Percentiles rank a stretch among this genome's conserved stretches.
These are phyloP conservation scores for Tortrix viridana DNA, from an alignment of 2,888 invertebrate genomes.

Conservation along the genomic window DNA sequence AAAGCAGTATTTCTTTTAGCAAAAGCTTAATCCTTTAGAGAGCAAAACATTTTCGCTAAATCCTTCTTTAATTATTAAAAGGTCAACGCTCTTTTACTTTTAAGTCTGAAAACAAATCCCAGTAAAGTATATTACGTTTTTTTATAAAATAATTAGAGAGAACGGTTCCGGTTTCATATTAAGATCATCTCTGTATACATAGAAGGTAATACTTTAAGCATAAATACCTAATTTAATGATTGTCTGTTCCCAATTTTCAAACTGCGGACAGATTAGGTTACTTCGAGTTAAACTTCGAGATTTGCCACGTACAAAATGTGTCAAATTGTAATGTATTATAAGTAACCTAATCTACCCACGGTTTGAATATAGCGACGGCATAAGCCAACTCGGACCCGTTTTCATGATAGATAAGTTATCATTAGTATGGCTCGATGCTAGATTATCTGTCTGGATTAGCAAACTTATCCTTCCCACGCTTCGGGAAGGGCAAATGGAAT, in stretches of 20 bases:
- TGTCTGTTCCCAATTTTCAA: too few species aligned
- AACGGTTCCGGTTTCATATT: background rate
- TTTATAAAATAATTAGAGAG: slow-evolving; percentile 3
- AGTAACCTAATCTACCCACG: too few species aligned
- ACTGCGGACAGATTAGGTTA: too few species aligned
- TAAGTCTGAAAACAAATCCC: slow-evolving; percentile 13
- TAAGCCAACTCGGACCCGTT: slow-evolving; percentile 6
- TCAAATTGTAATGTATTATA: too few species aligned
- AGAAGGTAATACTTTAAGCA: too few species aligned
- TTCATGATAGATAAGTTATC: slow-evolving; percentile 24
- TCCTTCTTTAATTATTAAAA: slow-evolving; percentile 35
- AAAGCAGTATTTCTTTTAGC: too few species aligned
- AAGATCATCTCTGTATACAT: background rate
- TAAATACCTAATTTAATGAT: too few species aligned
- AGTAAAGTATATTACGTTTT: slow-evolving; percentile 7
- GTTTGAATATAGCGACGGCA: too few species aligned
- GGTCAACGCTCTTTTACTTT: slow-evolving; percentile 27
- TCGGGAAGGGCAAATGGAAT: slow-evolving; percentile 26
- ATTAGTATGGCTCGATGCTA: slow-evolving; percentile 13
- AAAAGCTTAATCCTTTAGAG: slow-evolving; percentile 15
- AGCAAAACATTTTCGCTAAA: slow-evolving; percentile 30
- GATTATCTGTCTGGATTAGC: slow-evolving; percentile 24
- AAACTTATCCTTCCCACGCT: slow-evolving; percentile 21
- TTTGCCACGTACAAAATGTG: too few species aligned
- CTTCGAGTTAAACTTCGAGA: too few species aligned